Evolutionary conservation across 2,888 invertebrate species (phyloP).

Genomic region (Clistopyga incitator): DNA sequence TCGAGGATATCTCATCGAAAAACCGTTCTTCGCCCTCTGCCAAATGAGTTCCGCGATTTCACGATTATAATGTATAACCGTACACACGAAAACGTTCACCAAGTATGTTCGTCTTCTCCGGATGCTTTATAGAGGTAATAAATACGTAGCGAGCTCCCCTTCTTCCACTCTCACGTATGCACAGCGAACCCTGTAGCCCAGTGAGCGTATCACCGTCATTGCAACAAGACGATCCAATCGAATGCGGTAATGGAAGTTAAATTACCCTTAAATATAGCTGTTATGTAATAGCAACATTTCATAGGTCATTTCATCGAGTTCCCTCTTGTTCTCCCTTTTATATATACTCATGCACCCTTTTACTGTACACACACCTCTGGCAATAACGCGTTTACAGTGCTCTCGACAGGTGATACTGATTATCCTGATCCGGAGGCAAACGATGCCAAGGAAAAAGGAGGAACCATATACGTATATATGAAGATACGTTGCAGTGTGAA

Average conservation of each 20-base stretch:
- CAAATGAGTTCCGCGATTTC: slow-evolving; percentile 55
- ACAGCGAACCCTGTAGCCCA: slow-evolving; percentile 9
- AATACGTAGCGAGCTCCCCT: slow-evolving; percentile 26
- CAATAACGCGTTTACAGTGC: slow-evolving; percentile 46
- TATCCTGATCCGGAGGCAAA: slow-evolving; percentile 40
- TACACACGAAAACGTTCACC: slow-evolving; percentile 10
- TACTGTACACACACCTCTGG: neutral
- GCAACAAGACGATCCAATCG: slow-evolving; percentile 53
- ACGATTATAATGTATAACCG: slow-evolving; percentile 49
- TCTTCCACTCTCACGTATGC: slow-evolving; percentile 2
- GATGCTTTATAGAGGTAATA: slow-evolving; percentile 51
- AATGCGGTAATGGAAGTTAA: slow-evolving; percentile 56
- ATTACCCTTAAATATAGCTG: slow-evolving; percentile 65
- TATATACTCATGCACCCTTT: slow-evolving; percentile 34
- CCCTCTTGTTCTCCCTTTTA: slow-evolving; percentile 21
- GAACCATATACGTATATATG: neutral
- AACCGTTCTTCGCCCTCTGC: slow-evolving; percentile 22
- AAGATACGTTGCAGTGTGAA: slow-evolving; percentile 3
- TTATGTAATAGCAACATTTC: slow-evolving; percentile 62
- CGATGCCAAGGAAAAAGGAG: slow-evolving; percentile 28
- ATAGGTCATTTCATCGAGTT: slow-evolving; percentile 60
- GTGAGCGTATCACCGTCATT: slow-evolving; percentile 28
- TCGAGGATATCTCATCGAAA: slow-evolving; percentile 38
- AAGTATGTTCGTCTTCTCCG: slow-evolving; percentile 1
- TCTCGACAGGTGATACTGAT: slow-evolving; percentile 63